Conservation (phyloP, 2,888 invertebrate species). For the Dermolepida albohirtum region DNA sequence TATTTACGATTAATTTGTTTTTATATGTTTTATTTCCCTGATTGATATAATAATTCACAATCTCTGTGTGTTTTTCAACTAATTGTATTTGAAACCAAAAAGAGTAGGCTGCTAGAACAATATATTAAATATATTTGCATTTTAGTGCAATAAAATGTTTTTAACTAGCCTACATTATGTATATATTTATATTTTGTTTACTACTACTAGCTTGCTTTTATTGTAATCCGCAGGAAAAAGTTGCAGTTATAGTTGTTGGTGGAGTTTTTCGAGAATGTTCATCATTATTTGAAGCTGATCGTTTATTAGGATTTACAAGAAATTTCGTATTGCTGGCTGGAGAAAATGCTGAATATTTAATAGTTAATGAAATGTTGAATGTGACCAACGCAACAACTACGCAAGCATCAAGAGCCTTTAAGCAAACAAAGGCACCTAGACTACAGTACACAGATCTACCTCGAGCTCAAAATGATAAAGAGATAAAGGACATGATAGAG, state of each 20-base stretch:
- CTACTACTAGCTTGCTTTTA: background rate
- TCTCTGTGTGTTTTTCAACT: no score
- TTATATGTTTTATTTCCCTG: no score
- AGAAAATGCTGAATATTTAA: slow-evolving; percentile 69
- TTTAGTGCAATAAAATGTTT: no score
- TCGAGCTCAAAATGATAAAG: slow-evolving; percentile 51
- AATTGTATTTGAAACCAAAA: no score
- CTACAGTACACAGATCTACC: slow-evolving; percentile 41
- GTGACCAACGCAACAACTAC: slow-evolving; percentile 66
- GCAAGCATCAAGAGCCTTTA: slow-evolving; percentile 56
- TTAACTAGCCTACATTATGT: no score
- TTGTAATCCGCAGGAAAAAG: slow-evolving; percentile 60
- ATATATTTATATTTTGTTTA: no score
- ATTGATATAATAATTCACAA: no score
- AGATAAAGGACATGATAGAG: slow-evolving; percentile 54
- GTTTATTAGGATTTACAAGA: slow-evolving; percentile 69
- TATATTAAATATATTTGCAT: no score
- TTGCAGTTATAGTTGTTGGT: slow-evolving; percentile 70
- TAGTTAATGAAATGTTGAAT: slow-evolving; percentile 76
- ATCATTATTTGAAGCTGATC: slow-evolving; percentile 67
- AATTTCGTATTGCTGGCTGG: slow-evolving; percentile 69
- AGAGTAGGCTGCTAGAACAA: no score
- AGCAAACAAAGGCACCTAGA: slow-evolving; percentile 49
- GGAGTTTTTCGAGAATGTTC: slow-evolving; percentile 76
- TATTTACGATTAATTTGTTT: no score